A percentile compares a stretch with the other conserved stretches of the same genome.
These are phyloP conservation scores for Plagodis dolabraria DNA, from an alignment of 2,888 invertebrate genomes.

Conservation along the genomic window DNA sequence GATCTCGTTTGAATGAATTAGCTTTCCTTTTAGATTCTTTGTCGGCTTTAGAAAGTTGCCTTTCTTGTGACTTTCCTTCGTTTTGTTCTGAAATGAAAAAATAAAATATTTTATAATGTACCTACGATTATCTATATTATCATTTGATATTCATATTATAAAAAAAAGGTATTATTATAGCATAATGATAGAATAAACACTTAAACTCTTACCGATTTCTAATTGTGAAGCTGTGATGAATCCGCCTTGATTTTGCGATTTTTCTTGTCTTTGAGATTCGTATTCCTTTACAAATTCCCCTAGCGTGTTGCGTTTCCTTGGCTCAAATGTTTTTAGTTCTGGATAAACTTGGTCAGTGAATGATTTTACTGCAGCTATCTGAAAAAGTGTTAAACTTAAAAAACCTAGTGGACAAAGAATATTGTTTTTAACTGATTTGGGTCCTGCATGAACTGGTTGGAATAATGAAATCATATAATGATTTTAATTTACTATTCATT, in stretches of 20 bases:
- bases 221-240: conserved; percentile 73
- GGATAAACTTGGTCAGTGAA: conserved; percentile 80
- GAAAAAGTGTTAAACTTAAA: conserved; percentile 36
- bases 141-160: too few relatives aligned
- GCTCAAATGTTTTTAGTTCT: conserved; percentile 81
- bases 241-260: conserved; percentile 46
- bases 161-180: too few relatives aligned
- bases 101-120: too few relatives aligned
- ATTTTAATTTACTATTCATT: too few relatives aligned
- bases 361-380: conserved; percentile 87
- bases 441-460: too few relatives aligned
- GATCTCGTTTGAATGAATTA: conserved; percentile 77
- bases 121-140: too few relatives aligned
- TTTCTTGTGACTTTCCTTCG: conserved; percentile 48
- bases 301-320: conserved; percentile 77
- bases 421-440: too few relatives aligned
- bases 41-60: conserved; percentile 71
- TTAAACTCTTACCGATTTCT: conserved; percentile 52
- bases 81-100: conserved; percentile 44
- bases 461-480: too few relatives aligned
- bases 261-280: conserved; percentile 63
- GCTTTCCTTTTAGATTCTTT: conserved; percentile 75
- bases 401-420: background rate
- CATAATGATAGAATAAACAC: conserved; percentile 3
- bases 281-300: conserved; percentile 78